These are phyloP conservation scores for Molorchus minor DNA, from an alignment of 2,888 invertebrate genomes.

Conservation along the genomic window DNA sequence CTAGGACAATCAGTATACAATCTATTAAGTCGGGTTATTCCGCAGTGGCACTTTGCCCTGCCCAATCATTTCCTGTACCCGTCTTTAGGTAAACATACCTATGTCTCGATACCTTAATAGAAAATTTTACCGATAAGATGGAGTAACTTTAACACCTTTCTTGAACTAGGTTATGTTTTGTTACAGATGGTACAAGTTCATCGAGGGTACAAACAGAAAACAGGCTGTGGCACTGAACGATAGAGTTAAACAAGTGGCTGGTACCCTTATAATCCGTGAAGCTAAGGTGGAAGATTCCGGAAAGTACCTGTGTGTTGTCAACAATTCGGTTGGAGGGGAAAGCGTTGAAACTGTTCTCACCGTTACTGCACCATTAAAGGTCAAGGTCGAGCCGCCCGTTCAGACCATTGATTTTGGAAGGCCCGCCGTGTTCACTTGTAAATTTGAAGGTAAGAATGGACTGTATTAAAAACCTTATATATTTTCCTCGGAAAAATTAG, in stretches of 20 bases:
- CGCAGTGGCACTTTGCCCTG: constrained; percentile 73
- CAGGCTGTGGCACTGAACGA: constrained; percentile 91
- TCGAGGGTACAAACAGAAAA: constrained; percentile 85
- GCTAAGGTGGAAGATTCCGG: constrained; percentile 93
- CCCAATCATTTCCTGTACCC: constrained; percentile 80
- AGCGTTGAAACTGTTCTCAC: constrained; percentile 92
- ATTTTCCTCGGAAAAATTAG: too few species aligned
- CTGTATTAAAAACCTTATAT: too few species aligned
- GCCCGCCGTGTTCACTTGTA: constrained; percentile 91
- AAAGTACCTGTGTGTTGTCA: constrained; percentile 92
- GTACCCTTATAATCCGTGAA: constrained; percentile 91
- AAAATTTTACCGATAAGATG: background rate
- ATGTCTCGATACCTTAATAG: background rate
- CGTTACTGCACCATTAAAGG: constrained; percentile 89
- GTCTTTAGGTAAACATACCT: constrained; percentile 72
- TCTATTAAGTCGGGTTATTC: constrained; percentile 53
- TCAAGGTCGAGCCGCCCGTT: constrained; percentile 84
- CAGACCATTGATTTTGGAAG: constrained; percentile 95
- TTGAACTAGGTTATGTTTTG: constrained; percentile 49
- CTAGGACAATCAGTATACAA: constrained; percentile 66
- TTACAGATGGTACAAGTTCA: constrained; percentile 94
- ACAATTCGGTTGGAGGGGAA: constrained; percentile 93
- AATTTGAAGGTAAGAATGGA: constrained; percentile 78
- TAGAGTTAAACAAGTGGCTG: constrained; percentile 90
- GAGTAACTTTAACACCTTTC: background rate